These are phyloP conservation scores for Ceriagrion tenellum DNA, from an alignment of 2,888 invertebrate species.

Conservation along the genomic window DNA sequence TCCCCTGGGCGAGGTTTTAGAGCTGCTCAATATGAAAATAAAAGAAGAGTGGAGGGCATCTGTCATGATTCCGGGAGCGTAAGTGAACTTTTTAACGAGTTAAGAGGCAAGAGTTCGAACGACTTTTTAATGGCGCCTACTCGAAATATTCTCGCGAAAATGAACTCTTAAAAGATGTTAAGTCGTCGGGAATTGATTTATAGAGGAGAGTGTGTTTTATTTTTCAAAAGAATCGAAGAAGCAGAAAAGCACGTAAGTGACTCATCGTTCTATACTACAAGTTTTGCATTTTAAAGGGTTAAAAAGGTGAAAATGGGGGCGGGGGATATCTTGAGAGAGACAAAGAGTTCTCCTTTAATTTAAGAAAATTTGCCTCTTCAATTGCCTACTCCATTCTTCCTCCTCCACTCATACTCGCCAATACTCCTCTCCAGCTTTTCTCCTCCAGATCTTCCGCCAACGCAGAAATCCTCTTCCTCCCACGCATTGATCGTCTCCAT, in stretches of 20 bases:
- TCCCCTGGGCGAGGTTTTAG: not conserved
- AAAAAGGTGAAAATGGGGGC: too few relatives aligned
- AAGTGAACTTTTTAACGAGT: conserved; percentile 17
- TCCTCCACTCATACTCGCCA: not conserved
- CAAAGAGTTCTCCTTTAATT: not conserved
- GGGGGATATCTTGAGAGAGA: not conserved
- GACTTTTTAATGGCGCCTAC: not conserved
- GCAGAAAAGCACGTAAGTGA: not conserved
- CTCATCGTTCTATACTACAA: not conserved
- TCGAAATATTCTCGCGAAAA: not conserved
- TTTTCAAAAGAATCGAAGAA: not conserved
- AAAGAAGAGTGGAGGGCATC: not conserved
- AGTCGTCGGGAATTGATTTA: not conserved
- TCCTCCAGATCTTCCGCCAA: too few relatives aligned
- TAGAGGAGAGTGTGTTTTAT: not conserved
- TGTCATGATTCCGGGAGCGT: not conserved
- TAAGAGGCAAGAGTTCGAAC: not conserved
- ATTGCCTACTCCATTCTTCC: not conserved
- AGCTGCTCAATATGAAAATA: not conserved
- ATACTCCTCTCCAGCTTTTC: not conserved
- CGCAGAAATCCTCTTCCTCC: too few relatives aligned
- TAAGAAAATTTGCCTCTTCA: not conserved
- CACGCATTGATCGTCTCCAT: too few relatives aligned
- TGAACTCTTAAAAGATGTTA: conserved; percentile 10
- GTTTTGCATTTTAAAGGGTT: not conserved